phyloP scores from a whole-genome alignment of 2,888 invertebrate species.

The Leuctra nigra region DNA sequence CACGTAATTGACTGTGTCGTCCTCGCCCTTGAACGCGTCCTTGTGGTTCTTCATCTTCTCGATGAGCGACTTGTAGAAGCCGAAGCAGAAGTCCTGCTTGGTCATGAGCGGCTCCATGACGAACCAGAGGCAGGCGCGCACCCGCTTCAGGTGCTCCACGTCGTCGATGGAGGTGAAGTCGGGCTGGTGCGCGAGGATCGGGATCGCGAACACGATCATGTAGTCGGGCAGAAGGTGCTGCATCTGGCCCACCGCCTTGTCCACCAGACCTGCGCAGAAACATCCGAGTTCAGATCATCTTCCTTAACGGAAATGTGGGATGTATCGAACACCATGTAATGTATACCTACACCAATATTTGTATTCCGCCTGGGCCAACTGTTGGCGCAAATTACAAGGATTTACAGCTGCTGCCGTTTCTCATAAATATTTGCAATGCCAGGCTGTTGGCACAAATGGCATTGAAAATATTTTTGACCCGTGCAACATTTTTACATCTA shows the following conservation, averaged over 20 bases:
- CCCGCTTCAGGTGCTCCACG: slow-evolving; percentile 65
- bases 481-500: too few species aligned
- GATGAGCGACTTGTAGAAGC: slow-evolving; percentile 89
- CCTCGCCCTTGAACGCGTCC: slow-evolving; percentile 77
- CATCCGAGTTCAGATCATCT: too few species aligned
- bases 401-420: too few species aligned
- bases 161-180: slow-evolving; percentile 72
- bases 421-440: too few species aligned
- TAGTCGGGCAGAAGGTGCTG: slow-evolving; percentile 93
- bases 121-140: slow-evolving; percentile 89
- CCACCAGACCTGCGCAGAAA: slow-evolving; percentile 43
- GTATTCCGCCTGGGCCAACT: too few species aligned
- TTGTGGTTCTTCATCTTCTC: slow-evolving; percentile 93
- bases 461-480: too few species aligned
- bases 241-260: slow-evolving; percentile 66
- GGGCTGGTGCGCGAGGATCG: slow-evolving; percentile 90
- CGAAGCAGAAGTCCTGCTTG: slow-evolving; percentile 88
- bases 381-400: too few species aligned
- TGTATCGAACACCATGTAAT: too few species aligned
- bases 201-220: slow-evolving; percentile 94
- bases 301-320: too few species aligned
- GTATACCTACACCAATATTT: too few species aligned
- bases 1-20: slow-evolving; percentile 76
- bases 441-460: too few species aligned
- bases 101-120: slow-evolving; percentile 89